Percentiles rank a stretch among this genome's conserved stretches.
phyloP scores from a whole-genome alignment of 2,113 vertebrate genomes.

The Mus musculus region DNA sequence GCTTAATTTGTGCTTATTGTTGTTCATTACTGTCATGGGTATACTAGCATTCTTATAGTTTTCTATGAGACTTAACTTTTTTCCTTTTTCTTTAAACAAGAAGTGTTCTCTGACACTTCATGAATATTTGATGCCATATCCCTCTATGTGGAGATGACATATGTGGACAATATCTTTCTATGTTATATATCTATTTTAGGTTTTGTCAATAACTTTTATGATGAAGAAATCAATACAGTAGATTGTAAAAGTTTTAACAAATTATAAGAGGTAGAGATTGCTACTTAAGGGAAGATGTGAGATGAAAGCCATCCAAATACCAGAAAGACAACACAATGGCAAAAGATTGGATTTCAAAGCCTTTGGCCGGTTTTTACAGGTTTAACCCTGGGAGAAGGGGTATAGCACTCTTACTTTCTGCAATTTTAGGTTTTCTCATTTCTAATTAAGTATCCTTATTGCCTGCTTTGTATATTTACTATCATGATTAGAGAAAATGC shows the following conservation, averaged over 20 bases:
- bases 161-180: not conserved
- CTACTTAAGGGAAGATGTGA: not conserved
- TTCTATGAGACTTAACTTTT: not conserved
- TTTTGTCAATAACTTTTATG: not conserved
- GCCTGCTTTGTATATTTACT: not conserved
- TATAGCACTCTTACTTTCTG: not conserved
- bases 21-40: not conserved
- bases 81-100: not conserved
- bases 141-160: not conserved
- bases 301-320: not conserved
- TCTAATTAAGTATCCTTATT: not conserved
- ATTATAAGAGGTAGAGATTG: not conserved
- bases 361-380: not conserved
- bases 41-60: not conserved
- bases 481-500: not conserved
- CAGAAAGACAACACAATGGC: not conserved
- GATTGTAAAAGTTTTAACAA: slow-evolving; percentile 3
- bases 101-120: not conserved
- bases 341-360: not conserved
- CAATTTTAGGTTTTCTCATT: not conserved
- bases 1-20: not conserved
- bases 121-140: not conserved
- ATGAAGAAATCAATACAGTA: slow-evolving; percentile 12
- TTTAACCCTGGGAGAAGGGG: not conserved
- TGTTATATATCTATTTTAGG: not conserved